phyloP scores from a whole-genome alignment of 2,113 vertebrate species.

The Otocyon megalotis region DNA sequence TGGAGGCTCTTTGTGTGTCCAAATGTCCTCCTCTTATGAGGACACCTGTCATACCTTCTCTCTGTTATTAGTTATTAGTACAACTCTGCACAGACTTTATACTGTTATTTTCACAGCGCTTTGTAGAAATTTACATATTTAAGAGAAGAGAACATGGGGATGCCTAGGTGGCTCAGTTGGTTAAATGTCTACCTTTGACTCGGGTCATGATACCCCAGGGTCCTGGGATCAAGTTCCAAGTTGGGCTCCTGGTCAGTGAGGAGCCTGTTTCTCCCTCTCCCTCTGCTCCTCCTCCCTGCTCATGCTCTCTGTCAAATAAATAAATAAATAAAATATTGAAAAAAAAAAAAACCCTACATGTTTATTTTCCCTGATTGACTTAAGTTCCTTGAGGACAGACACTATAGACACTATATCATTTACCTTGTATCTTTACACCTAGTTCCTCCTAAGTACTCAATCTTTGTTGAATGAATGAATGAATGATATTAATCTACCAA shows the following conservation, averaged over 20 bases:
- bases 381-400: neutral
- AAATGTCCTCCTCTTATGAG: neutral
- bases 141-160: too few relatives aligned
- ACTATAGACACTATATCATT: neutral
- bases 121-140: neutral
- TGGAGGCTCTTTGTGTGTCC: neutral
- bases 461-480: neutral
- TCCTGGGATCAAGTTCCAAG: too few relatives aligned
- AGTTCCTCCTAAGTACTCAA: neutral
- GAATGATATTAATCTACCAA: neutral
- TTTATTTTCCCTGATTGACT: neutral
- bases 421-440: neutral
- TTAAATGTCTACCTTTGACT: too few relatives aligned
- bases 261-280: too few relatives aligned
- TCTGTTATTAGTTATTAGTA: neutral
- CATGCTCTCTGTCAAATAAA: too few relatives aligned
- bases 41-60: neutral
- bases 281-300: too few relatives aligned
- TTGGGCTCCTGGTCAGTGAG: too few relatives aligned
- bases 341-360: neutral
- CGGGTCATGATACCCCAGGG: too few relatives aligned
- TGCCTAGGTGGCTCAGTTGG: too few relatives aligned
- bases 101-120: neutral
- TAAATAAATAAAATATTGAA: too few relatives aligned
- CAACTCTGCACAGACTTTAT: neutral